phyloP scores from a whole-genome alignment of 2,888 invertebrate species.

The Aspidiotus rigidus region DNA sequence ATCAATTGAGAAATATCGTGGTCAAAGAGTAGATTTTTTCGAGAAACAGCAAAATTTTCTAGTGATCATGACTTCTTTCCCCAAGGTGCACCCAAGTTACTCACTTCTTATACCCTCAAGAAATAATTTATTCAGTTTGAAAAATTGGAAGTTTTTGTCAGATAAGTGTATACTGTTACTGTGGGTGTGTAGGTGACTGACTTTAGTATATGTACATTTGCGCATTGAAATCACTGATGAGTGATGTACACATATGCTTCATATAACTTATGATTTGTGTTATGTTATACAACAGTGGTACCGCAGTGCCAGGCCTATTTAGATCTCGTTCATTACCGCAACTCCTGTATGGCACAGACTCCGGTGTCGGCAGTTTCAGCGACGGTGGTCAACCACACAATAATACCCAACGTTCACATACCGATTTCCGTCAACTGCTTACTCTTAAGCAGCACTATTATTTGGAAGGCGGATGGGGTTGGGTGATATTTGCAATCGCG shows the following conservation, averaged over 20 bases:
- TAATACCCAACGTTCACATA: conserved; percentile 32
- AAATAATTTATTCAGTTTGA: too few relatives aligned
- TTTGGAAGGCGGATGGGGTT: conserved; percentile 82
- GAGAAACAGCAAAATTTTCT: too few relatives aligned
- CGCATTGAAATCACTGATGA: neutral
- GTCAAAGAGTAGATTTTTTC: too few relatives aligned
- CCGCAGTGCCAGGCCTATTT: conserved; percentile 46
- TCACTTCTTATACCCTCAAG: too few relatives aligned
- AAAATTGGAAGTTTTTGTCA: too few relatives aligned
- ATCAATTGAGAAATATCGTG: too few relatives aligned
- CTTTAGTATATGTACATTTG: too few relatives aligned
- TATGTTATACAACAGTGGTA: conserved; percentile 41
- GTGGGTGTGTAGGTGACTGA: too few relatives aligned
- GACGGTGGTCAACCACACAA: conserved; percentile 40
- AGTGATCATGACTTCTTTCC: too few relatives aligned
- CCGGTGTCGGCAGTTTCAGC: conserved; percentile 45
- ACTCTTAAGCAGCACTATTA: conserved; percentile 65
- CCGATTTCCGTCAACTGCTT: conserved; percentile 35
- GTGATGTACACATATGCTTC: neutral
- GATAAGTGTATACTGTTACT: too few relatives aligned
- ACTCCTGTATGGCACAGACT: conserved; percentile 44
- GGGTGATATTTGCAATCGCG: conserved; percentile 65
- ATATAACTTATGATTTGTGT: neutral
- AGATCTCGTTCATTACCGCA: conserved; percentile 60
- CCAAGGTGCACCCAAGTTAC: too few relatives aligned